phyloP scores from a whole-genome alignment of 2,113 vertebrate species.

The Petromus typicus region DNA sequence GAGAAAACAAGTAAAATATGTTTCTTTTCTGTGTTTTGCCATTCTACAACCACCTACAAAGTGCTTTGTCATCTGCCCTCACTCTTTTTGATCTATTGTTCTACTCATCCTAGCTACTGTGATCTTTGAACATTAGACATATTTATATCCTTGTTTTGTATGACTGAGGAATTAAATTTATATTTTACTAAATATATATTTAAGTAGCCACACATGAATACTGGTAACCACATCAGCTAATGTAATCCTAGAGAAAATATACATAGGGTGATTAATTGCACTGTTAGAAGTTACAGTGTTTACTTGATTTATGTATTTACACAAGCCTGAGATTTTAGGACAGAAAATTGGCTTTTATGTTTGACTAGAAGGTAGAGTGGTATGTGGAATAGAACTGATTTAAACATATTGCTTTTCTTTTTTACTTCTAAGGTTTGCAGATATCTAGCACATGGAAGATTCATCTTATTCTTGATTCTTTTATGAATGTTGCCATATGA shows the following conservation, averaged over 20 bases:
- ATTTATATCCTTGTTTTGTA: background rate
- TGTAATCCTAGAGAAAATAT: background rate
- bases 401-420: background rate
- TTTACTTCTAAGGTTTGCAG: background rate
- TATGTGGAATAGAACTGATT: background rate
- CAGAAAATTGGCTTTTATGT: background rate
- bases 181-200: conserved; percentile 6
- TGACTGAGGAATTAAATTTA: background rate
- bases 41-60: background rate
- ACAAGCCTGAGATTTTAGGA: background rate
- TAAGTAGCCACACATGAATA: background rate
- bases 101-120: background rate
- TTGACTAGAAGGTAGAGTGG: background rate
- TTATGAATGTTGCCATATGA: background rate
- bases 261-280: background rate
- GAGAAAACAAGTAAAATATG: background rate
- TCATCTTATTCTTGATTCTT: background rate
- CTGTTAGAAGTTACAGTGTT: background rate
- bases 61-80: background rate
- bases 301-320: background rate
- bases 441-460: background rate
- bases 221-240: background rate
- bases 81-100: background rate
- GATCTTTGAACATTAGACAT: background rate
- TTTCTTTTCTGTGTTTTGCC: background rate